A percentile compares a stretch with the other conserved stretches of the same genome.
Conservation (phyloP, 2,797 vertebrate genomes). For the Hipposideros larvatus region DNA sequence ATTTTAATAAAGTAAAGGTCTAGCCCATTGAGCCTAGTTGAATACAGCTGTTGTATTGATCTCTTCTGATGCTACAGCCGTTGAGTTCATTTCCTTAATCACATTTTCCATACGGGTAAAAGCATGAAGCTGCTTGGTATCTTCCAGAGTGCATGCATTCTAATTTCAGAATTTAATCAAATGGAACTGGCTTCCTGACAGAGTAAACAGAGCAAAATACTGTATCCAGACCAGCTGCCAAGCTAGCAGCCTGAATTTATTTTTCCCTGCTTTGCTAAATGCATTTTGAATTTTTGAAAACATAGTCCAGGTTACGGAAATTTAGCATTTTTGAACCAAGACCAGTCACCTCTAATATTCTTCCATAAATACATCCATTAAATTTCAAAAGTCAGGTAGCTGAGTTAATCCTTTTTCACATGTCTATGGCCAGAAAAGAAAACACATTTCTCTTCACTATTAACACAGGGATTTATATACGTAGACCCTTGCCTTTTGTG, state of each 20-base stretch:
- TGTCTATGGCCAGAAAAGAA: conserved; percentile 48
- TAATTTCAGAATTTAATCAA: conserved; percentile 86
- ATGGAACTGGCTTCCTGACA: conserved; percentile 84
- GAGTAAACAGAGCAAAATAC: conserved; percentile 85
- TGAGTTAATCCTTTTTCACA: conserved; percentile 71
- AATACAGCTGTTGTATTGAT: conserved; percentile 82
- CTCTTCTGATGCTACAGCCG: conserved; percentile 76
- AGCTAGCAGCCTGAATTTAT: conserved; percentile 81
- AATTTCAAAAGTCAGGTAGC: conserved; percentile 75
- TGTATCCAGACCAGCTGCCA: conserved; percentile 84
- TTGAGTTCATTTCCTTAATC: conserved; percentile 85
- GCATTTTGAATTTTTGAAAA: conserved; percentile 80
- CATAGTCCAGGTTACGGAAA: conserved; percentile 74
- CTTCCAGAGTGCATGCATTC: conserved; percentile 83
- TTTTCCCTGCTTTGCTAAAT: conserved; percentile 83
- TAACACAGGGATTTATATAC: conserved; percentile 19
- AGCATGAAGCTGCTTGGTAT: conserved; percentile 82
- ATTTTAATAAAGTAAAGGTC: conserved; percentile 85
- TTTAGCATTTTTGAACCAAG: conserved; percentile 78
- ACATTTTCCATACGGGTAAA: conserved; percentile 83
- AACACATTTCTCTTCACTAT: conserved; percentile 31
- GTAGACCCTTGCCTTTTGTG: conserved; percentile 18
- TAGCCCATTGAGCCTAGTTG: conserved; percentile 80
- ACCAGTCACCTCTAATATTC: conserved; percentile 74
- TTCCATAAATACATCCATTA: conserved; percentile 72